These are phyloP conservation scores for Panagrolaimus sp. DNA, from an alignment of 1,140 invertebrate species.

Conservation along the genomic window DNA sequence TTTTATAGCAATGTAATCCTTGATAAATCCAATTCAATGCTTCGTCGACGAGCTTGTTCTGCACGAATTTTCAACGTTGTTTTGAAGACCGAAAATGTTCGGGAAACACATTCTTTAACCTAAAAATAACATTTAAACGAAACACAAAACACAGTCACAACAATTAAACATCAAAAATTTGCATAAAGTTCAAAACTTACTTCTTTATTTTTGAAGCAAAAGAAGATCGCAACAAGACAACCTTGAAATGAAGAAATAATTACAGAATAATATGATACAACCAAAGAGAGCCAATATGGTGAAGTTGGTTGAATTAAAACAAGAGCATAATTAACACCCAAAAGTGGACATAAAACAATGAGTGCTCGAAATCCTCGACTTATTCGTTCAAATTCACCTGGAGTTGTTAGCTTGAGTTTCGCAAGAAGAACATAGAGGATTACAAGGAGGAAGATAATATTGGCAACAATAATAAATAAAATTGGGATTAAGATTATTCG, in stretches of 20 bases:
- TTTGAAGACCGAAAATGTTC: background rate
- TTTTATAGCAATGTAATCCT: background rate
- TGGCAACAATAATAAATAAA: background rate
- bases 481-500: background rate
- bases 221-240: background rate
- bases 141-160: background rate
- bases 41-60: slow-evolving; percentile 5
- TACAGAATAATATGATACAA: slow-evolving; percentile 6
- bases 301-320: background rate
- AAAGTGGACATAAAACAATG: slow-evolving; percentile 13
- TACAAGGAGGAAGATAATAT: background rate
- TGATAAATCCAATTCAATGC: background rate
- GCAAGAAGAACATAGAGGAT: slow-evolving; percentile 11
- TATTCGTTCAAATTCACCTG: background rate
- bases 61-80: background rate
- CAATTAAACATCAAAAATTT: background rate
- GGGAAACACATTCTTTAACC: slow-evolving; percentile 6
- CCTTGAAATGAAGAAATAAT: slow-evolving; percentile 13
- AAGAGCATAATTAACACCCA: slow-evolving; percentile 11
- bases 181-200: background rate
- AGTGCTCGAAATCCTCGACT: slow-evolving; percentile 13
- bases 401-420: slow-evolving; percentile 8
- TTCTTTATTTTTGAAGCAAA: background rate
- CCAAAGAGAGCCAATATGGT: slow-evolving; percentile 1
- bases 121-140: background rate